Base-by-base conservation (phyloP, 2,113 vertebrate species). In the Okapia johnstoni region DNA sequence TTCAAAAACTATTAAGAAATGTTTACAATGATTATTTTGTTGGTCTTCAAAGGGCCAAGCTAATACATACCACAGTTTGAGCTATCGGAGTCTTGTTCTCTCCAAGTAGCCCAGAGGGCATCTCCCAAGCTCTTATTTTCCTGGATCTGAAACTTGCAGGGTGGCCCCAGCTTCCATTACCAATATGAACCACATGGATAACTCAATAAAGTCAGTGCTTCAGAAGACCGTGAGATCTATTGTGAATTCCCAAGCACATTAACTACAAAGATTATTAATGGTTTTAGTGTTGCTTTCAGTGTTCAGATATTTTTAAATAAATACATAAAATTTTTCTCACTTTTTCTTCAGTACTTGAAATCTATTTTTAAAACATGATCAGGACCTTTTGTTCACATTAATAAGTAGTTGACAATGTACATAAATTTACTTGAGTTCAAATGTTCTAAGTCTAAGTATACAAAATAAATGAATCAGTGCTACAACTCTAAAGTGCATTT, bases 351-450 rank as follows among this genome's bases (percentile, higher is more conserved):
- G 28, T 93, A 94, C 36, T 94, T 96, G 50, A 94, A 93, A 88
- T 61, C 6, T 57, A 90, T 85, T 88, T 88, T 90, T 96, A 10
- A 1, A 58, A 81, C 88, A 66, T 4, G 14, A 88, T 55, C 77
- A 92, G 30, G 79, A 95, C 30, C 48, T 93, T 97, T 86, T 89
- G n/a, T 92, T 93, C 90, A 94, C 93, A 97, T 92, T 91, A 97
- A 86, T 86, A 96, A 93, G 60, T 88, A 90, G 52, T 15, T 90
- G 93, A 57, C 55, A n/a, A 76, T 80, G 5, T 96, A 40, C 70
- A 95, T 89, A 87, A 84, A 95, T 95, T 70, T 96, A 77, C 66
- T 94, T 93, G 94, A 97, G 77, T 95, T 97, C 83, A 70, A 97
- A 94, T 73, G 52, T 52, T 97, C 77, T 46, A 95, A 79, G 23